Percentiles rank a stretch among this genome's conserved stretches.
Conservation (phyloP, 1,140 invertebrate genomes). For the Riptortus pedestris region DNA sequence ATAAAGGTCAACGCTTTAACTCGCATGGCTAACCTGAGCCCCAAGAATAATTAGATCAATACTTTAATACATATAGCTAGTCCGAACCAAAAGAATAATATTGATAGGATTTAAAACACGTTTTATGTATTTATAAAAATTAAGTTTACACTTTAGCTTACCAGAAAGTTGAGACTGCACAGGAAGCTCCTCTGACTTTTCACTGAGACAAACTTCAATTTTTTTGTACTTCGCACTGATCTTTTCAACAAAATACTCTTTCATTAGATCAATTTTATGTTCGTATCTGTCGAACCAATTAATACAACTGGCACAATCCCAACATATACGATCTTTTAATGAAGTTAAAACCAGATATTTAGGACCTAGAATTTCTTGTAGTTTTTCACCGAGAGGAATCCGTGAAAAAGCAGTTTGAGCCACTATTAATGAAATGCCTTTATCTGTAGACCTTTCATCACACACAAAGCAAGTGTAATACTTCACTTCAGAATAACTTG, state of each 20-base stretch:
- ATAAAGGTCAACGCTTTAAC: neutral
- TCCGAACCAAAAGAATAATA: too few species aligned
- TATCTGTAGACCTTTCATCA: slow-evolving; percentile 10
- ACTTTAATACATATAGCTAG: neutral
- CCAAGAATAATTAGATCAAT: neutral
- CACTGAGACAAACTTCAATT: neutral
- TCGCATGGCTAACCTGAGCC: neutral
- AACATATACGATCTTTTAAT: slow-evolving; percentile 22
- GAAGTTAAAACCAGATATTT: slow-evolving; percentile 21
- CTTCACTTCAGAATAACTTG: neutral
- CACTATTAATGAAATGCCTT: slow-evolving; percentile 21
- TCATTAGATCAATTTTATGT: slow-evolving; percentile 23
- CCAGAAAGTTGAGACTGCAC: neutral
- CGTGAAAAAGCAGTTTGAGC: slow-evolving; percentile 22
- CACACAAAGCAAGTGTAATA: slow-evolving; percentile 24
- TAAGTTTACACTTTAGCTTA: neutral
- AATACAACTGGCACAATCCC: slow-evolving; percentile 25
- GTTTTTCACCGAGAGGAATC: slow-evolving; percentile 23
- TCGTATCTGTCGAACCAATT: slow-evolving; percentile 26
- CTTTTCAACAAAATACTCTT: slow-evolving; percentile 19
- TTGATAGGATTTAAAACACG: too few species aligned
- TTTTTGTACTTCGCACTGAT: slow-evolving; percentile 20
- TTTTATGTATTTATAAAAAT: too few species aligned
- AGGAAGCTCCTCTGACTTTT: neutral
- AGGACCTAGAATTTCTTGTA: slow-evolving; percentile 25